Base-by-base conservation (phyloP, 2,888 invertebrate species). In the Liodrosophila aerea region DNA sequence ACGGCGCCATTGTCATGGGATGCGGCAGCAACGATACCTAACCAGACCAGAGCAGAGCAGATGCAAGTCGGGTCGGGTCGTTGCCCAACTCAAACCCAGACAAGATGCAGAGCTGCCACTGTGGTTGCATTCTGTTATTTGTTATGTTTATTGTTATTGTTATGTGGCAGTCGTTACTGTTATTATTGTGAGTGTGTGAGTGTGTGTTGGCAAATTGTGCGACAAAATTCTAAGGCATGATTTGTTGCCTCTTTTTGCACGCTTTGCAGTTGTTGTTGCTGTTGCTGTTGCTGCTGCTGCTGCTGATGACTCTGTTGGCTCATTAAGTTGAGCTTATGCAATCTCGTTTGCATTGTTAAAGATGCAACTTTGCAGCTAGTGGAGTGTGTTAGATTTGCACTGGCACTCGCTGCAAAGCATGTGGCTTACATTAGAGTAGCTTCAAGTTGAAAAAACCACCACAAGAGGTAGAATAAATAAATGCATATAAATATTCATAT, bases 221-320 rank as follows among this genome's bases (percentile, higher is more conserved):
- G 73, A 86, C 77, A 69, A 86, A 69, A 86, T 84, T 78, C 86
- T 86, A 59, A 73, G 73, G 46, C 59, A 74, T 85, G 81, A 85
- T 75, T 78, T 83, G 84, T 75, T 64, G 67, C 59, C 22, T 4
- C 16, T 56, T 34, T 47, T 22, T 43, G 44, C 80, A 76, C 84
- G 84, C 13, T 13, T 9, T 13, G 15, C 7, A 9, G 11, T 2
- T 15, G 47, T 22, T 7, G 50, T 12, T 30, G n/a, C 15, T 30
- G 29, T 12, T 18, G 16, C 41, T 15, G 62, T 15, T 16, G 16
- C 15, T 30, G 52, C 30, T 31, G 45, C 16, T 49, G 31, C 31
- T 30, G 27, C 36, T 34, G 41, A 9, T 43, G 52, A 70, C 45
- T 74, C 36, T 77, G 76, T 63, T 59, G 71, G 73, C 84, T 85